Base-by-base conservation (phyloP, 2,888 invertebrate species). In the Meliscaeva auricollis region DNA sequence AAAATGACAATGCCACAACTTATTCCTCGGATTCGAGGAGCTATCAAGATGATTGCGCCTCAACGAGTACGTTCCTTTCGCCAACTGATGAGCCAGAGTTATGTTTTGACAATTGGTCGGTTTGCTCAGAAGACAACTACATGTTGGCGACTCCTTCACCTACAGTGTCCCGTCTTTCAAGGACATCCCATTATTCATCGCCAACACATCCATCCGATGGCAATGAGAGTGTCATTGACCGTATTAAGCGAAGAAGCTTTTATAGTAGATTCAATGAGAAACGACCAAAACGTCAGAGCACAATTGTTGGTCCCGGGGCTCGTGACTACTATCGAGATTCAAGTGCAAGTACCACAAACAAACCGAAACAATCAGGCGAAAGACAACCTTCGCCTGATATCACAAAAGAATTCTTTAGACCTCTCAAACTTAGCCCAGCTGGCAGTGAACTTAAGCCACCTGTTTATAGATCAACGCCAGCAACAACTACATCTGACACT, bases 181-280 rank as follows among this genome's bases (percentile, higher is more conserved):
- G 93, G 91, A 89, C 93, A 89, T 91, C 94, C 87, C 90, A 94
- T 92, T 88, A 90, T 0, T 91, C 91, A 0, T 90, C 91, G 22
- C 91, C 91, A 30, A 91, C 91, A 0, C 91, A 91, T 41, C 89
- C 89, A 50, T 90, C 90, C 1, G 93, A 94, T 87, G 93, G 93
- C 60, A 93, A 92, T 76, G 96, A 96, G 89, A 97, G 96, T 79
- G 95, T 98, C 50, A 95, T 95, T 68, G 98, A 98, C 89, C 94
- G 98, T 89, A 98, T 98, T 89, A 94, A 96, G 88, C 94, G 98
- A 38, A 97, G 97, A 91, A 97, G 97, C 91, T 98, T 97, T 92
- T 98, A 97, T 90, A 95, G 96, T 13, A 94, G 97, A 88, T 98
- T 98, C 90, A 97, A 98, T 90, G 97, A 97, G 90, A 95, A 96